Conservation (phyloP, 2,113 vertebrate species). For the Nerophis lumbriciformis region DNA sequence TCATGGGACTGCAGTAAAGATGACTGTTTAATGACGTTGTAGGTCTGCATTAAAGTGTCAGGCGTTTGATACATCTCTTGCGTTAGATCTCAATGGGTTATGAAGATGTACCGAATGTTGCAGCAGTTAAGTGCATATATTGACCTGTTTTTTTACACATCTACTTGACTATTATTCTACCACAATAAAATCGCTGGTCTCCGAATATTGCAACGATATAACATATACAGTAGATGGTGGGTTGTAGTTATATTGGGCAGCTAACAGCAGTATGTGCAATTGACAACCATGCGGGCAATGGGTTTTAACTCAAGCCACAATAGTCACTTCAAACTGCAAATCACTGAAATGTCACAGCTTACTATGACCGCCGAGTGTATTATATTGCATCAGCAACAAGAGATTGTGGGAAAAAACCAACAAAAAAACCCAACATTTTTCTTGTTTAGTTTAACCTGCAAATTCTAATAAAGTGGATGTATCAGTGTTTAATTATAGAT, state of each 20-base stretch:
- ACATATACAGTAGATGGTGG: background rate
- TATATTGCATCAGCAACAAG: background rate
- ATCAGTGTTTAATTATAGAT: background rate
- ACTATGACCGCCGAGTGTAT: too few species aligned
- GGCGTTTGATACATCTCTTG: too few species aligned
- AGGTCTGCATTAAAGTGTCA: too few species aligned
- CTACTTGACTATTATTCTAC: background rate
- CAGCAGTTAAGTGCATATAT: background rate
- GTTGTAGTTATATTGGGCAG: background rate
- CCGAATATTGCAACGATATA: conserved; percentile 1
- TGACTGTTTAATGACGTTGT: too few species aligned
- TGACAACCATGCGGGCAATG: background rate
- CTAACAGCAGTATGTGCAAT: background rate
- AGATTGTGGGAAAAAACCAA: background rate
- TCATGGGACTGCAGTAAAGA: too few species aligned
- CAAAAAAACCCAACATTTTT: background rate
- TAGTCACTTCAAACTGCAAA: background rate
- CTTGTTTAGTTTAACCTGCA: background rate
- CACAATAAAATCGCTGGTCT: conserved; percentile 1
- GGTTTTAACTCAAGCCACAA: background rate
- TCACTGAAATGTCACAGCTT: background rate
- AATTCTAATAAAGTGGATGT: background rate
- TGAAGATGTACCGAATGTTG: too few species aligned
- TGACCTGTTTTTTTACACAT: conserved; percentile 1
- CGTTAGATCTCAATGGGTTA: too few species aligned